Evolutionary conservation across 1,140 invertebrate genomes (phyloP), one percentile per base, ranked within the genome.

Genomic region (Drosophila micromelanica): DNA sequence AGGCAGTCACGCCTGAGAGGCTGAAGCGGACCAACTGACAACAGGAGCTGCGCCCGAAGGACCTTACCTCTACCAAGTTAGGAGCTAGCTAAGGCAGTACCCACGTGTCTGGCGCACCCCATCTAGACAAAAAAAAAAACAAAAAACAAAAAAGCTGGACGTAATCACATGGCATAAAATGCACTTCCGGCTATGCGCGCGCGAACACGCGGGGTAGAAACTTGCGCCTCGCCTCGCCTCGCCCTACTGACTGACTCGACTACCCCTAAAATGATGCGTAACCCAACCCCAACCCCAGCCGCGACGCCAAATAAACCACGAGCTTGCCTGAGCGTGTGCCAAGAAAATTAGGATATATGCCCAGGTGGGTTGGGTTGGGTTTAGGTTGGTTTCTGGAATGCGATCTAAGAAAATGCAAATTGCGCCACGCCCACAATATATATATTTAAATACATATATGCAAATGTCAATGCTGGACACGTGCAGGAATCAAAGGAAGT

Each of bases 1-100:
- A 87, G 76, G 59, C 82, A 75, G 87, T 90, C 87, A 90, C 87
- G 87, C 74, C 89, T 90, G 82, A 90, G 72, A 70, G 75, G 42
- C 65, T 70, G 59, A 87, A 78, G 57, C 80, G 71, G 81, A 65
- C 75, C 67, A 60, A 46, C 23, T 46, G 23, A 38, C 12, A 15
- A 35, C 6, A 17, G 12, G 40, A 40, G 15, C 46, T n/a, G 7
- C 57, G 40, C 49, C 30, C 27, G 9, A 37, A 17, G 8, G 7
- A 51, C 27, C 45, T 46, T 23, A 3, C 4, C 20, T 27, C n/a
- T n/a, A n/a, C n/a, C 8, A 13, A 6, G 45, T 11, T 51, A 51
- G 27, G 48, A 23, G n/a, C 13, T 11, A 37, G 11, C 13, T 27
- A 13, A 13, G 48, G 42, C n/a, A n/a, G n/a, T 37, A 46, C 67